These are phyloP conservation scores for Notarius quadriscutis DNA, from an alignment of 2,113 vertebrate genomes.

Conservation along the genomic window DNA sequence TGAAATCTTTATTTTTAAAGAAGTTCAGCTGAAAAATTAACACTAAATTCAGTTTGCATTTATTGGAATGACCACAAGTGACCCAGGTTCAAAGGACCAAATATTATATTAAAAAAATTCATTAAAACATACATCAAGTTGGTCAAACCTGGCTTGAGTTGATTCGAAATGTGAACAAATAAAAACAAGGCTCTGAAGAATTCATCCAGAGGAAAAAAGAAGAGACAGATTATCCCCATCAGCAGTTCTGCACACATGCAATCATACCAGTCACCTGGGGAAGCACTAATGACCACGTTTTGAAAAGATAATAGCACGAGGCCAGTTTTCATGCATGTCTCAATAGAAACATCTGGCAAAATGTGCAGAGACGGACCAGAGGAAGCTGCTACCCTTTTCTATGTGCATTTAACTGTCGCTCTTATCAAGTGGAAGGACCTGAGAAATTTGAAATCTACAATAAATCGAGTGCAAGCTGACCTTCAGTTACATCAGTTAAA, in stretches of 20 bases:
- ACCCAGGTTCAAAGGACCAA: background rate
- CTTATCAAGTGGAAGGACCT: background rate
- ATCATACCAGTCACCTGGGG: background rate
- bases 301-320: background rate
- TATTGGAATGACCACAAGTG: background rate
- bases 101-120: background rate
- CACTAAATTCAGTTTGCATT: background rate
- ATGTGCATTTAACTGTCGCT: background rate
- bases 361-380: background rate
- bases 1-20: background rate
- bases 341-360: background rate
- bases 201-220: background rate
- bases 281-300: constrained; percentile 5
- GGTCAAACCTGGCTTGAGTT: constrained; percentile 12
- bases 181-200: background rate
- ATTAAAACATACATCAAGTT: constrained; percentile 1
- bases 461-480: background rate
- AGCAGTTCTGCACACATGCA: background rate
- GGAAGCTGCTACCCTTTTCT: background rate
- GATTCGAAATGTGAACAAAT: background rate
- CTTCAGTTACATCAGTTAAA: background rate
- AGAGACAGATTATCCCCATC: background rate
- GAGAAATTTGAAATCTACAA: background rate
- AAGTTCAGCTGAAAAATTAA: background rate
- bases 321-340: background rate